Evolutionary conservation across 2,888 invertebrate species (phyloP).

Genomic region (Ischnura elegans): DNA sequence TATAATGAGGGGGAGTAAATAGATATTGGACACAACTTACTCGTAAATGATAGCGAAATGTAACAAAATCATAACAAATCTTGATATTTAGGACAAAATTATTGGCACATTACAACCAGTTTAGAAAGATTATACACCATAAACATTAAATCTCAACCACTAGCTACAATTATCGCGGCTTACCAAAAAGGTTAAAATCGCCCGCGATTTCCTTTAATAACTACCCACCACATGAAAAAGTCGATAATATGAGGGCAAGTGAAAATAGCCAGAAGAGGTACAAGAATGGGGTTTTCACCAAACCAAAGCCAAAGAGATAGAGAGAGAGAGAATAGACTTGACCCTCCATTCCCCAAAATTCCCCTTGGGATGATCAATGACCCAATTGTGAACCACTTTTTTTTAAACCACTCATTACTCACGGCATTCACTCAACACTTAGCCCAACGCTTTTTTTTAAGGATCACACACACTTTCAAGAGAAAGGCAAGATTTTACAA

Average conservation of each 20-base stretch:
- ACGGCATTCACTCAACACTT: conserved; percentile 58
- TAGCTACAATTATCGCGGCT: conserved; percentile 62
- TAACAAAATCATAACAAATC: conserved; percentile 62
- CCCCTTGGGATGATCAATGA: conserved; percentile 65
- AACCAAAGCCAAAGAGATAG: conserved; percentile 61
- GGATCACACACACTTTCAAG: conserved; percentile 65
- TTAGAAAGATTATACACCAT: conserved; percentile 64
- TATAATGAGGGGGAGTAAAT: not conserved
- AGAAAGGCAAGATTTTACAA: conserved; percentile 65
- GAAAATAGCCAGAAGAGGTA: conserved; percentile 61
- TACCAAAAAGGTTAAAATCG: conserved; percentile 65
- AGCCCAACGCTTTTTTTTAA: conserved; percentile 52
- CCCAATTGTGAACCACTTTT: conserved; percentile 62
- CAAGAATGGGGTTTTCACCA: conserved; percentile 41
- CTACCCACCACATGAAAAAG: conserved; percentile 67
- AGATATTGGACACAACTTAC: conserved; percentile 14
- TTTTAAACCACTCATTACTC: conserved; percentile 50
- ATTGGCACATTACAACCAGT: conserved; percentile 60
- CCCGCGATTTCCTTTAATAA: conserved; percentile 59
- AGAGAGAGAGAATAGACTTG: conserved; percentile 36
- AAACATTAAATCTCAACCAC: conserved; percentile 66
- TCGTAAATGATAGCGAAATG: conserved; percentile 35
- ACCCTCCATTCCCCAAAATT: conserved; percentile 59
- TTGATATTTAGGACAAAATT: conserved; percentile 53
- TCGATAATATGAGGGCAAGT: conserved; percentile 60